Base-by-base conservation (phyloP, 2,888 invertebrate species). In the Cancer borealis region DNA sequence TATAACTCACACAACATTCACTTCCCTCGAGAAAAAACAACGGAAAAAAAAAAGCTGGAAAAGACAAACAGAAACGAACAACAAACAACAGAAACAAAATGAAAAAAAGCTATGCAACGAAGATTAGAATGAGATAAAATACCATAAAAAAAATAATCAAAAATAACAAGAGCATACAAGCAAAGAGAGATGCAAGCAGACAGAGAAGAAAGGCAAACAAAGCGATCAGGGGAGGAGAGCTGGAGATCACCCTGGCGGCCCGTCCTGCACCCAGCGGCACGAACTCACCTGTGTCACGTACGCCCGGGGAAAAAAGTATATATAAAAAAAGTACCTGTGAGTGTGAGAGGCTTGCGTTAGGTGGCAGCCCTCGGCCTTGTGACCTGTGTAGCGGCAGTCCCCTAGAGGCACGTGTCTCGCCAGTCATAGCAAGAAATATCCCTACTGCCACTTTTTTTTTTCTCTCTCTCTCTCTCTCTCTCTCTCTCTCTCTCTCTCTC, bases 281-380 rank as follows among this genome's bases (percentile, higher is more conserved):
- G 17, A 66, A 66, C n/a, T n/a, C 66, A 66, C 66, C 66, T 66
- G n/a, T 66, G n/a, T 66, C 66, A 66, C 66, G 66, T 66, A 66
- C n/a, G 66, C n/a, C n/a, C n/a, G 5, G n/a, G n/a, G 6, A 66
- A 21, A 66, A 54, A 54, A 14, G n/a, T n/a, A n/a, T 66, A 5
- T n/a, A n/a, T n/a, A 66, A n/a, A 66, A 21, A 6, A 21, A n/a
- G 66, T 66, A n/a, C 66, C 0, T 6, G 66, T 0, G 17, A n/a
- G 3, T 6, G n/a, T 4, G 3, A n/a, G n/a, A 21, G 66, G n/a
- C 66, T 14, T 17, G n/a, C 0, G 66, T 66, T 14, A 1, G n/a
- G 66, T n/a, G 14, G 17, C n/a, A 6, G 14, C 3, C 54, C 54
- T 14, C 3, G 12, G 10, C 54, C 66, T 66, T n/a, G 66, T 66